Conservation (phyloP, 2,888 invertebrate species). For the Sphaerophoria rueppellii region DNA sequence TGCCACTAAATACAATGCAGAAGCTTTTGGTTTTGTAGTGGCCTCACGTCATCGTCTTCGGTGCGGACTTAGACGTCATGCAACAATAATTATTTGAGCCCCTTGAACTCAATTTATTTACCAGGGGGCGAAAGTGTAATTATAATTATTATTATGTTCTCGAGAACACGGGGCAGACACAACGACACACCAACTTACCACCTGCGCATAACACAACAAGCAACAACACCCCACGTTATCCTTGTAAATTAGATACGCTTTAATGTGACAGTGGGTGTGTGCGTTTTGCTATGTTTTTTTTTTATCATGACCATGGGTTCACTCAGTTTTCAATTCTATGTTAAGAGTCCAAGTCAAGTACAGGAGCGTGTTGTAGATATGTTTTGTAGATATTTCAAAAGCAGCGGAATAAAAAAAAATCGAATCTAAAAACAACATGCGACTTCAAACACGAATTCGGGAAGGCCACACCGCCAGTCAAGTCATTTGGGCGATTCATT, state of each 20-base stretch:
- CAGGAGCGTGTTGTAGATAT: constrained; percentile 61
- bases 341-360: constrained; percentile 68
- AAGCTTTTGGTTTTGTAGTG: constrained; percentile 63
- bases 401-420: constrained; percentile 23
- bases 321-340: constrained; percentile 65
- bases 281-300: constrained; percentile 3
- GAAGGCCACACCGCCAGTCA: constrained; percentile 39
- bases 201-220: constrained; percentile 46
- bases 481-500: constrained; percentile 29
- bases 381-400: not conserved
- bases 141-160: constrained; percentile 67
- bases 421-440: constrained; percentile 32
- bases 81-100: constrained; percentile 64
- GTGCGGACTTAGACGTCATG: constrained; percentile 55
- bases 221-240: constrained; percentile 32
- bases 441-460: constrained; percentile 65
- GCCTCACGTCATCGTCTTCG: constrained; percentile 31
- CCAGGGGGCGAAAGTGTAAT: constrained; percentile 65
- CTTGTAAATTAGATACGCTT: constrained; percentile 59
- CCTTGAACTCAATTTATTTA: constrained; percentile 70
- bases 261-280: constrained; percentile 29
- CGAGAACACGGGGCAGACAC: constrained; percentile 28
- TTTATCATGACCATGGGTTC: constrained; percentile 66
- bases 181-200: constrained; percentile 37
- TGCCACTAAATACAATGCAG: not conserved